phyloP scores from a whole-genome alignment of 2,797 vertebrate genomes.

The Clarias laeviceps region DNA sequence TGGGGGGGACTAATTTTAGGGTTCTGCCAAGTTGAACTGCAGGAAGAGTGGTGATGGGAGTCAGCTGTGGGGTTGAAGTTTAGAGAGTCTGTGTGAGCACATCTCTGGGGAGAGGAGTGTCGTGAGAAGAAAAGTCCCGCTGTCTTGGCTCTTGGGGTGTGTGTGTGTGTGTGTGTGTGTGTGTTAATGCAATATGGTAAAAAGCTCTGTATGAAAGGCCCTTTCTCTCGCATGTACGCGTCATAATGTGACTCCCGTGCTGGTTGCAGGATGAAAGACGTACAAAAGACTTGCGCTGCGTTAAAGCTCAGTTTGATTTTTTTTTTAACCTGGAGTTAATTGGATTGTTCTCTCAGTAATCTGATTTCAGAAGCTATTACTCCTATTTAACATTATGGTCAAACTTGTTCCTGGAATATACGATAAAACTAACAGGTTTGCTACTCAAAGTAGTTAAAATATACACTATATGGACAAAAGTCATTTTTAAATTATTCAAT shows the following conservation, averaged over 20 bases:
- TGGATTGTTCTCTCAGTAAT: background rate
- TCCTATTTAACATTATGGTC: background rate
- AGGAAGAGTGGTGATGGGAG: constrained; percentile 59
- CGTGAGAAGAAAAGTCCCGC: constrained; percentile 65
- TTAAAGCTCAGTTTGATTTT: background rate
- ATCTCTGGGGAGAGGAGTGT: constrained; percentile 50
- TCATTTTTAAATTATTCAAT: no score
- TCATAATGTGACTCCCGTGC: constrained; percentile 29
- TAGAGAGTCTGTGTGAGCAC: constrained; percentile 19
- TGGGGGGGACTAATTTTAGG: constrained; percentile 51
- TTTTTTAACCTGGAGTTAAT: background rate
- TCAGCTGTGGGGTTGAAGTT: constrained; percentile 59
- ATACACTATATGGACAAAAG: no score
- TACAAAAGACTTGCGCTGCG: background rate
- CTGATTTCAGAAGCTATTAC: background rate
- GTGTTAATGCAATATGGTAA: background rate
- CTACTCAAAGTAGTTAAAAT: no score
- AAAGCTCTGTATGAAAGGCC: background rate
- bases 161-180: constrained; percentile 43
- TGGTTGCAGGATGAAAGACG: background rate
- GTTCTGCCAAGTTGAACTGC: constrained; percentile 46
- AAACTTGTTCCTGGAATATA: background rate
- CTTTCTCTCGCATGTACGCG: background rate
- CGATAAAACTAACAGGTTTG: background rate
- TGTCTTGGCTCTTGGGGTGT: constrained; percentile 23